phyloP scores from a whole-genome alignment of 2,797 vertebrate genomes.

The Champsocephalus esox region DNA sequence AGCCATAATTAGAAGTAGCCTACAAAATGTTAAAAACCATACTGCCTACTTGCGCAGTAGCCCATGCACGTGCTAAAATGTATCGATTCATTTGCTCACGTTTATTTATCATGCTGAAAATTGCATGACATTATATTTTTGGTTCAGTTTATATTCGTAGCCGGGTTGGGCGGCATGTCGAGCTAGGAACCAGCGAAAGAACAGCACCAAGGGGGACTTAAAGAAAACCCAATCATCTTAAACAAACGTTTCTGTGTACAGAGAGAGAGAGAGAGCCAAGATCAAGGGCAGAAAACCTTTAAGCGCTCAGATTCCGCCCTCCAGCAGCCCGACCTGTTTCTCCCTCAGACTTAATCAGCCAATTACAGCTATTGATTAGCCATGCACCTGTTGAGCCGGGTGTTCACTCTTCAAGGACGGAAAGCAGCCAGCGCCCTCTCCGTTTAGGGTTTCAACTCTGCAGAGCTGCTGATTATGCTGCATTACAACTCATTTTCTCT shows the following conservation, averaged over 20 bases:
- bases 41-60: too few relatives aligned
- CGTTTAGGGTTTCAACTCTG: slow-evolving; percentile 18
- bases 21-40: too few relatives aligned
- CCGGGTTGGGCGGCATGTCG: too few relatives aligned
- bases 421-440: slow-evolving; percentile 6
- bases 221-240: neutral
- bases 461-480: slow-evolving; percentile 47
- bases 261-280: neutral
- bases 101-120: too few relatives aligned
- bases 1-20: too few relatives aligned
- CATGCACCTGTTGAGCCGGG: slow-evolving; percentile 64
- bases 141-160: too few relatives aligned
- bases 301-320: slow-evolving; percentile 28
- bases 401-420: slow-evolving; percentile 59
- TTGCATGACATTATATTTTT: too few relatives aligned
- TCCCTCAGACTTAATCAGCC: slow-evolving; percentile 58
- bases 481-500: slow-evolving; percentile 45
- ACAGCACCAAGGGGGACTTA: neutral
- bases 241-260: slow-evolving; percentile 26
- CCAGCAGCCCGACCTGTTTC: slow-evolving; percentile 31
- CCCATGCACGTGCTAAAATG: too few relatives aligned
- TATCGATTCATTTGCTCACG: too few relatives aligned
- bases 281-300: slow-evolving; percentile 55
- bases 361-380: slow-evolving; percentile 74
- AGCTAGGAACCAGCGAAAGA: neutral